These are phyloP conservation scores for Papilio glaucus DNA, from an alignment of 1,140 invertebrate genomes.

Conservation along the genomic window DNA sequence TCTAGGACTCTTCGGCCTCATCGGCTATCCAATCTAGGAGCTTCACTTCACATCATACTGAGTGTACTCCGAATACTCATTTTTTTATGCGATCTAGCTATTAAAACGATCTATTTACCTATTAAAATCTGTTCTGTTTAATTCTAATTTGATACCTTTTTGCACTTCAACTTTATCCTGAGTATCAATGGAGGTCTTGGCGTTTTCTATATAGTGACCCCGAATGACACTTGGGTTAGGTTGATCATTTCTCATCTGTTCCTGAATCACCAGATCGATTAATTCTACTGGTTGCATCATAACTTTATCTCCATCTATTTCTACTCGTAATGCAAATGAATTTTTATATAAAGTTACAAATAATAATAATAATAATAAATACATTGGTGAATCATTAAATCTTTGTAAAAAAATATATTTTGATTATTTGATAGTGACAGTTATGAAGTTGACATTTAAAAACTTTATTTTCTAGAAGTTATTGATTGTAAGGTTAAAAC, in stretches of 20 bases:
- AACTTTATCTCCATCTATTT: conserved; percentile 44
- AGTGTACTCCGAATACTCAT: too few relatives aligned
- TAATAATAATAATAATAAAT: conserved; percentile 25
- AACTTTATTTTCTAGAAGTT: not conserved
- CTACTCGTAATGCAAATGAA: conserved; percentile 22
- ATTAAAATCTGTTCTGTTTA: too few relatives aligned
- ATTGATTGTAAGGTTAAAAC: too few relatives aligned
- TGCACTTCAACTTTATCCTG: not conserved
- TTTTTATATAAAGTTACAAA: conserved; percentile 11
- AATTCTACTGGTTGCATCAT: conserved; percentile 49
- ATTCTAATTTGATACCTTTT: conserved; percentile 22
- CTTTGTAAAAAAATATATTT: conserved; percentile 3
- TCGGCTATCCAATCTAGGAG: too few relatives aligned
- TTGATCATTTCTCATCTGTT: conserved; percentile 42
- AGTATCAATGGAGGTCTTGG: not conserved
- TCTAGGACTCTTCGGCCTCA: too few relatives aligned
- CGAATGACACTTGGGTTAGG: conserved; percentile 28
- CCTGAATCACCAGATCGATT: conserved; percentile 49
- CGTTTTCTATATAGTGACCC: conserved; percentile 21
- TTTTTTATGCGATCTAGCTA: too few relatives aligned
- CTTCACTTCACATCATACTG: too few relatives aligned
- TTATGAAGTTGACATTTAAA: not conserved
- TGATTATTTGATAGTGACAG: conserved; percentile 29
- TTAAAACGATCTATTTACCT: too few relatives aligned
- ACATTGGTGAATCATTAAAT: conserved; percentile 23